Base-by-base conservation (phyloP, 2,797 vertebrate genomes). In the Amazona ochrocephala region DNA sequence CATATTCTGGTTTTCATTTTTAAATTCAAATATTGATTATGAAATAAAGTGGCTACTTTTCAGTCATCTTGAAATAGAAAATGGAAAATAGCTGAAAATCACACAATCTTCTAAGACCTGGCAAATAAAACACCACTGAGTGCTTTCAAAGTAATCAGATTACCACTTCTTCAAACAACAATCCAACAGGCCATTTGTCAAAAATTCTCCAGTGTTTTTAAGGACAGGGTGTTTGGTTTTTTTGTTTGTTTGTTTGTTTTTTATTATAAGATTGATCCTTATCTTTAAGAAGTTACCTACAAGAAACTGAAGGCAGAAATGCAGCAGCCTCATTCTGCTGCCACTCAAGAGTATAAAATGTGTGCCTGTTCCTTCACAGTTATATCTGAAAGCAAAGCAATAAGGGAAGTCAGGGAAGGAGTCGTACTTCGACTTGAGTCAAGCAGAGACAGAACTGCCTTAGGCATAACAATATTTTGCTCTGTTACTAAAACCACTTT, bases 391-490 rank as follows among this genome's bases (percentile, higher is more conserved):
- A 80, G 41, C 12, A 70, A 87, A 13, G n/a, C 65, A 91, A 8
- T 54, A 68, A 74, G 17, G 6, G 13, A 68, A 86, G 17, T 10
- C 58, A 70, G 42, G 13, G 32, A 84, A 90, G 39, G 23, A 81
- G 34, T 58, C 65, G 76, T 72, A 53, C 42, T 75, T 65, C 61
- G 54, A 84, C 47, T 94, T 10, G 4, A 85, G 72, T 93, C 79
- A 93, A 80, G 76, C 9, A 66, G 16, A 95, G 71, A 72, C 75
- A 87, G 62, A 90, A 89, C 41, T 73, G 90, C 93, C 92, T 82
- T 71, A 93, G 93, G 91, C 87, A 89, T 9, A 88, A 58, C 39
- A 72, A 7, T 66, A 44, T 60, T 90, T 81, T 62, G 60, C 32
- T 58, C 20, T 37, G 32, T 78, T 87, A 91, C 50, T 56, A 86